phyloP scores from a whole-genome alignment of 2,888 invertebrate species.

The Rotaria magnacalcarata region DNA sequence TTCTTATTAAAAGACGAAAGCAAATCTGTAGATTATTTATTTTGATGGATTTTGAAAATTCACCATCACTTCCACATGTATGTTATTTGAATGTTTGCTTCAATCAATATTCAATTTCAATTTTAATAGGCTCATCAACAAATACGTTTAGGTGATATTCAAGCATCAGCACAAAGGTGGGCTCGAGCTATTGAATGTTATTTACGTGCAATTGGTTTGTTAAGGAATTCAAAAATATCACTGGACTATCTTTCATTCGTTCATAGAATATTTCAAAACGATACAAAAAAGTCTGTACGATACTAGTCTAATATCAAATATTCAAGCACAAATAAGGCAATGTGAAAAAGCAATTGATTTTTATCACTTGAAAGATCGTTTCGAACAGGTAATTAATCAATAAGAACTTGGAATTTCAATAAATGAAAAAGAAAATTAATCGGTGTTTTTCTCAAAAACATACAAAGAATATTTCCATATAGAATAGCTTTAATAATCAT shows the following conservation, averaged over 20 bases:
- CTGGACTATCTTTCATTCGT: not conserved
- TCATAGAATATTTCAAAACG: not conserved
- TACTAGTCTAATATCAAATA: not conserved
- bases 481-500: too few relatives aligned
- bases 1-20: not conserved
- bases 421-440: too few relatives aligned
- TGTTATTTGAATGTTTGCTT: not conserved
- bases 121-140: conserved; percentile 28
- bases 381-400: not conserved
- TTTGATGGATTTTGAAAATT: not conserved
- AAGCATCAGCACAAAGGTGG: not conserved
- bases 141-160: conserved; percentile 1
- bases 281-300: not conserved
- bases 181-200: not conserved
- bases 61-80: not conserved
- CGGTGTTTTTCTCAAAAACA: too few relatives aligned
- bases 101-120: not conserved
- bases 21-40: not conserved
- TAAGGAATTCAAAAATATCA: not conserved
- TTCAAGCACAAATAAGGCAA: not conserved
- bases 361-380: not conserved
- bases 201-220: conserved; percentile 12
- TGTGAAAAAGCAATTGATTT: conserved; percentile 3
- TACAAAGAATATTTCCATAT: not conserved
- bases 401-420: not conserved